Base-by-base conservation (phyloP, 2,888 invertebrate species). In the Pterostichus niger region DNA sequence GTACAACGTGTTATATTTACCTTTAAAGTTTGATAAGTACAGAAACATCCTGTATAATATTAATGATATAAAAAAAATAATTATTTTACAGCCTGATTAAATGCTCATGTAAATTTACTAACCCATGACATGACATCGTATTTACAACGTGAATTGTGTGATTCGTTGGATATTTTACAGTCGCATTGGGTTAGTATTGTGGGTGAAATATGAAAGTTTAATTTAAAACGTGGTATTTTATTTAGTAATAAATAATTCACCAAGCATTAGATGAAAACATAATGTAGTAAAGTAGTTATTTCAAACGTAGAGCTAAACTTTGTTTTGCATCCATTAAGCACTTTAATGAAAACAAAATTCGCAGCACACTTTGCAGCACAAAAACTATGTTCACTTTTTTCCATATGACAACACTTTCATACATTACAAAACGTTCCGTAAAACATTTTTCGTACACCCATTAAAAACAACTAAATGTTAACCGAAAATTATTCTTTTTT, bases 381-480 rank as follows among this genome's bases (percentile, higher is more conserved):
- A 81, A 73, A 81, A 71, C 71, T 73, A 54, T 81, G 81, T 81
- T 17, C 40, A 73, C 17, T 81, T 73, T 81, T 81, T 71, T 56
- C 44, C 17, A 15, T 52, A 35, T 40, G 64, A 52, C 49, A 33
- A 81, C 71, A 68, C 71, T 71, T 71, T 17, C 81, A 56, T 73
- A 73, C 73, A 73, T 73, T 44, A 81, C 52, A 17, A 24, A 44
- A 73, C 54, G 71, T 49, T 17, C 17, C 61, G 24, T 79, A 44
- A 61, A 79, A 79, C 78, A 79, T 79, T 79, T 79, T 79, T 64
- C 64, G 68, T 80, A 80, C 80, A 52, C 31, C 80, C 80, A 80
- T 80, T 80, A 80, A 80, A 80, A 80, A 68, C 61, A 68, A 80
- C 80, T 80, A 68, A 80, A 80, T 68, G 80, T 68, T 80, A 80